A percentile compares a stretch with the other conserved stretches of the same genome.
phyloP scores from a whole-genome alignment of 2,113 vertebrate species.

The Dolichotis patagonum region DNA sequence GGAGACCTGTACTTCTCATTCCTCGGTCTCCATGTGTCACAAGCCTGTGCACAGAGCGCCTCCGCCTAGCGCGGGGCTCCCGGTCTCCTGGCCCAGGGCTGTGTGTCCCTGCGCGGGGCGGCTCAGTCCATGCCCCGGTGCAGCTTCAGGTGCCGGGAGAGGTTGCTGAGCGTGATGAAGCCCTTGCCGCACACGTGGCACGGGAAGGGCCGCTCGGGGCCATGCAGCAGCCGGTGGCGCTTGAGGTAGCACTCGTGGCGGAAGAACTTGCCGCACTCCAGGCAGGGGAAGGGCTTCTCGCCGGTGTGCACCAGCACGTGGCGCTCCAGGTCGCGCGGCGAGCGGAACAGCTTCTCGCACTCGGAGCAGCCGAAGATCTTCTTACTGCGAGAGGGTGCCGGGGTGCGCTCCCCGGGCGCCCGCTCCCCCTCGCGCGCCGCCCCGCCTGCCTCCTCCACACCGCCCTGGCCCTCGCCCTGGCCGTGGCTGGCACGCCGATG shows the following conservation, averaged over 20 bases:
- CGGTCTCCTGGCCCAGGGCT: background rate
- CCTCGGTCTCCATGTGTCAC: background rate
- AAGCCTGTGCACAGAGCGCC: background rate
- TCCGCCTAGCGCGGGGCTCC: too few relatives aligned
- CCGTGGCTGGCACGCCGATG: constrained; percentile 73
- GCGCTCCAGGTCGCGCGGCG: constrained; percentile 82
- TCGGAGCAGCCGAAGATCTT: constrained; percentile 83
- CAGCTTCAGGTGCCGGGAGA: constrained; percentile 84
- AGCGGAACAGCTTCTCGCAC: constrained; percentile 84
- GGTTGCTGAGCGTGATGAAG: constrained; percentile 85
- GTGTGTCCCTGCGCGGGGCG: accelerated
- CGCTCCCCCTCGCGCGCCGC: background rate
- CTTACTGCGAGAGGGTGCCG: constrained; percentile 64
- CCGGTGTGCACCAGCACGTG: constrained; percentile 85
- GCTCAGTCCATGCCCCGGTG: constrained; percentile 83
- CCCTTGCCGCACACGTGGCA: constrained; percentile 84
- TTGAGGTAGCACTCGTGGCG: constrained; percentile 86
- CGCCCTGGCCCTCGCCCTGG: background rate
- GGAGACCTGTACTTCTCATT: background rate
- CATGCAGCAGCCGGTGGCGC: constrained; percentile 84
- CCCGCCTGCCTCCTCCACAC: background rate
- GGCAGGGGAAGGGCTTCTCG: constrained; percentile 84
- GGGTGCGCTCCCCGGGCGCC: background rate
- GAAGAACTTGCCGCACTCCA: constrained; percentile 85
- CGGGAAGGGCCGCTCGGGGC: constrained; percentile 82